These are phyloP conservation scores for Propsilocerus akamusi DNA, from an alignment of 1,140 invertebrate genomes.

Conservation along the genomic window DNA sequence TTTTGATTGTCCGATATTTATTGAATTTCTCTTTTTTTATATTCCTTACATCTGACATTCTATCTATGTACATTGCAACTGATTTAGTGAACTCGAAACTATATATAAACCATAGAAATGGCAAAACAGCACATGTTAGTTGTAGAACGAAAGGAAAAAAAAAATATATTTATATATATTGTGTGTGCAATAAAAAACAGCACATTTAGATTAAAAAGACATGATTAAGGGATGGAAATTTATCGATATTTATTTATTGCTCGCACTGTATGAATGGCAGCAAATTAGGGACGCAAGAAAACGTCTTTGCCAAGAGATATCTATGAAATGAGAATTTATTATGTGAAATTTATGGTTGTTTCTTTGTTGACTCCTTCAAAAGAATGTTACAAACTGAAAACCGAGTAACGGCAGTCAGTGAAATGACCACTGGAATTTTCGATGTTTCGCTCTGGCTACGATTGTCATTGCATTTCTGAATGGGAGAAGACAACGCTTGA, in stretches of 20 bases:
- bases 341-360: constrained; percentile 1
- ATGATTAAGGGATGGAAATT: constrained; percentile 3
- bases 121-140: background rate
- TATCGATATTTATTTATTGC: constrained; percentile 4
- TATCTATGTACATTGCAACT: too few relatives aligned
- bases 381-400: too few relatives aligned
- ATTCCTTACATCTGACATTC: background rate
- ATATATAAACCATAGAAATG: background rate
- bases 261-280: background rate
- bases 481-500: too few relatives aligned
- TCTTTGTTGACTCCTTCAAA: too few relatives aligned
- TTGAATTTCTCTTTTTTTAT: background rate
- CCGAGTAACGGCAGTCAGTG: too few relatives aligned
- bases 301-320: background rate
- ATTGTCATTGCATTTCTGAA: too few relatives aligned
- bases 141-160: background rate
- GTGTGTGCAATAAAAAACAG: constrained; percentile 1
- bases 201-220: constrained; percentile 4
- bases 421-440: too few relatives aligned
- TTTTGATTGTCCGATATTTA: background rate
- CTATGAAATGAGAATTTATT: background rate
- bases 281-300: background rate
- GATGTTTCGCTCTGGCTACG: too few relatives aligned
- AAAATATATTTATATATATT: background rate
- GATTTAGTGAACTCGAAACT: background rate